These are phyloP conservation scores for Lepeophtheirus salmonis DNA, from an alignment of 1,140 invertebrate genomes.

Conservation along the genomic window DNA sequence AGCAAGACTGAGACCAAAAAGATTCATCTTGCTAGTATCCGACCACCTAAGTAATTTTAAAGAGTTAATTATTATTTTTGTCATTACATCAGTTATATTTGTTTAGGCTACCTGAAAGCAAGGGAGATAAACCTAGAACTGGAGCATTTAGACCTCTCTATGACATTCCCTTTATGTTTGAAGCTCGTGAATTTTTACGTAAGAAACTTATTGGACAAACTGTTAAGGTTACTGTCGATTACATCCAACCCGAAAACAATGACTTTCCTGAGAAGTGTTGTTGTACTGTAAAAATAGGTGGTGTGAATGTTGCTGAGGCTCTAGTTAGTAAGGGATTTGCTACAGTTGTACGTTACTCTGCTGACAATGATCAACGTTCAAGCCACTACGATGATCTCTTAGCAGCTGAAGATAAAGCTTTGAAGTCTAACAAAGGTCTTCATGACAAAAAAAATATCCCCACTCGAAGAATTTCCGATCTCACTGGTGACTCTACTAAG, in stretches of 20 bases:
- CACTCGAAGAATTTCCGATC: conserved; percentile 29
- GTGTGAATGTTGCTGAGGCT: conserved; percentile 70
- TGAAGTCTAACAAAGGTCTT: conserved; percentile 60
- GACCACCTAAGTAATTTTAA: conserved; percentile 26
- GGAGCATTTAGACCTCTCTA: conserved; percentile 66
- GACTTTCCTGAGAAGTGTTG: conserved; percentile 87
- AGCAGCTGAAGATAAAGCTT: conserved; percentile 76
- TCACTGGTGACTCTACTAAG: conserved; percentile 44
- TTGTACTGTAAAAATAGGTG: conserved; percentile 56
- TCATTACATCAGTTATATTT: background rate
- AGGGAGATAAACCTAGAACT: conserved; percentile 31
- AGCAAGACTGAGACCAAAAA: conserved; percentile 62
- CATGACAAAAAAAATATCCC: conserved; percentile 68
- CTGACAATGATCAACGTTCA: conserved; percentile 88
- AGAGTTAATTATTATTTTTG: conserved; percentile 9
- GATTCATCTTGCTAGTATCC: conserved; percentile 83
- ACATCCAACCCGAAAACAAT: conserved; percentile 80
- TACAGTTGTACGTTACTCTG: conserved; percentile 72
- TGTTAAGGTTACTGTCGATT: conserved; percentile 80
- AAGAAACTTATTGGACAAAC: conserved; percentile 92
- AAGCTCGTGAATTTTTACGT: conserved; percentile 86
- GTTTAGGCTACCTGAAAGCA: conserved; percentile 19
- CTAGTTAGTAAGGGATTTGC: conserved; percentile 78
- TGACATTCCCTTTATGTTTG: conserved; percentile 94
- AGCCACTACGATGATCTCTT: conserved; percentile 81